Conservation (phyloP, 2,888 invertebrate genomes). For the Bedellia somnulentella region DNA sequence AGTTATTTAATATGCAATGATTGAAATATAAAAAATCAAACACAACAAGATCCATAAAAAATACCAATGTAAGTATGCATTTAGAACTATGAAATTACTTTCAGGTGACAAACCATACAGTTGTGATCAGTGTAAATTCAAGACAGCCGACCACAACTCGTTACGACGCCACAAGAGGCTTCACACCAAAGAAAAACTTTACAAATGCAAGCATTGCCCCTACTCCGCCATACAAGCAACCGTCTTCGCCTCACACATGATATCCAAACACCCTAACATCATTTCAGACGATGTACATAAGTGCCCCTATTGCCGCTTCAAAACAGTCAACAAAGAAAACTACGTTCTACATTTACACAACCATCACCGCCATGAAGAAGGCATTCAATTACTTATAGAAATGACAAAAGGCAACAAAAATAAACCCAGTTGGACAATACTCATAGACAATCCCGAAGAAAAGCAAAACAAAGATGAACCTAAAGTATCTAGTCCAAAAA, state of each 20-base stretch:
- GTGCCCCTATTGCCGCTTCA: conserved; percentile 64
- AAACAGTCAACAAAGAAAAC: conserved; percentile 66
- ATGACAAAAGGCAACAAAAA: conserved; percentile 21
- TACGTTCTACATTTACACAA: conserved; percentile 56
- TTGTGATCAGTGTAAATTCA: conserved; percentile 72
- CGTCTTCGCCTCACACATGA: conserved; percentile 75
- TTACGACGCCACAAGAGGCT: conserved; percentile 76
- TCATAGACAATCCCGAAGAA: conserved; percentile 26
- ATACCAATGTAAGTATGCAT: too few species aligned
- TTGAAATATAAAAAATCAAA: too few species aligned
- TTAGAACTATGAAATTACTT: too few species aligned
- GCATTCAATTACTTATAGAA: conserved; percentile 31
- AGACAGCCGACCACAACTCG: conserved; percentile 79
- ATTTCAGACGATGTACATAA: conserved; percentile 64
- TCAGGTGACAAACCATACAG: conserved; percentile 76
- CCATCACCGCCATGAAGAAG: conserved; percentile 51
- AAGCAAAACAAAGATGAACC: conserved; percentile 14
- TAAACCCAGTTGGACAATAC: conserved; percentile 47
- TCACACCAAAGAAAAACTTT: conserved; percentile 74
- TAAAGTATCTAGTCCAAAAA: conserved; percentile 16
- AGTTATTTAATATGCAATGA: too few species aligned
- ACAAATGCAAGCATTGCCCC: conserved; percentile 77
- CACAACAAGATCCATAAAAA: too few species aligned
- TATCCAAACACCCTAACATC: conserved; percentile 75
- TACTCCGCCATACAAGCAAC: conserved; percentile 82